These are phyloP conservation scores for Pandemis cinnamomeana DNA, from an alignment of 2,888 invertebrate genomes.

Conservation along the genomic window DNA sequence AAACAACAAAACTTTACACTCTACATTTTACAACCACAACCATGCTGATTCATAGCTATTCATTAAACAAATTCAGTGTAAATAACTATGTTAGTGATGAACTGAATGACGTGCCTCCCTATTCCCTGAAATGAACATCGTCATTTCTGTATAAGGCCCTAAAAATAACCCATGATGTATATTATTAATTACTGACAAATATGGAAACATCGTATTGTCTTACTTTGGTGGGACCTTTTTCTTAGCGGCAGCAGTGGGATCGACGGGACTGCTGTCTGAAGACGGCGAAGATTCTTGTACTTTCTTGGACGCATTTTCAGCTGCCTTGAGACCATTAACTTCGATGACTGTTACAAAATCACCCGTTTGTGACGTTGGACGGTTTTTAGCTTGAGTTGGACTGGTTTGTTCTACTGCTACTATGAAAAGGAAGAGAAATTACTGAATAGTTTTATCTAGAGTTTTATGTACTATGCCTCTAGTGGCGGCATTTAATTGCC, in stretches of 20 bases:
- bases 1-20: neutral
- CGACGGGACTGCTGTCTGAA: constrained; percentile 83
- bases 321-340: constrained; percentile 91
- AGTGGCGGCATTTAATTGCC: too few relatives aligned
- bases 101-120: neutral
- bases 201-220: constrained; percentile 48
- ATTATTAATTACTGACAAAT: constrained; percentile 6
- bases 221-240: constrained; percentile 88
- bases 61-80: constrained; percentile 3
- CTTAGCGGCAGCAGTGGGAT: constrained; percentile 82
- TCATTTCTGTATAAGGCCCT: constrained; percentile 12
- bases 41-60: constrained; percentile 1
- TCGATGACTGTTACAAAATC: constrained; percentile 95
- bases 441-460: neutral
- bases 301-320: constrained; percentile 75
- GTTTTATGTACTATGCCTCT: too few relatives aligned
- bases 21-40: neutral
- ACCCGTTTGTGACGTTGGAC: constrained; percentile 81
- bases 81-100: constrained; percentile 6
- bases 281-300: constrained; percentile 73
- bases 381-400: constrained; percentile 76
- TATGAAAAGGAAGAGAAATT: constrained; percentile 47
- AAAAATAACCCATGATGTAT: neutral
- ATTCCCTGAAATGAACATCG: constrained; percentile 20
- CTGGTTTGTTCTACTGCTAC: constrained; percentile 73